Percentiles rank a stretch among this genome's conserved stretches.
Conservation (phyloP, 2,888 invertebrate species). For the Eupelmus urozonus region DNA sequence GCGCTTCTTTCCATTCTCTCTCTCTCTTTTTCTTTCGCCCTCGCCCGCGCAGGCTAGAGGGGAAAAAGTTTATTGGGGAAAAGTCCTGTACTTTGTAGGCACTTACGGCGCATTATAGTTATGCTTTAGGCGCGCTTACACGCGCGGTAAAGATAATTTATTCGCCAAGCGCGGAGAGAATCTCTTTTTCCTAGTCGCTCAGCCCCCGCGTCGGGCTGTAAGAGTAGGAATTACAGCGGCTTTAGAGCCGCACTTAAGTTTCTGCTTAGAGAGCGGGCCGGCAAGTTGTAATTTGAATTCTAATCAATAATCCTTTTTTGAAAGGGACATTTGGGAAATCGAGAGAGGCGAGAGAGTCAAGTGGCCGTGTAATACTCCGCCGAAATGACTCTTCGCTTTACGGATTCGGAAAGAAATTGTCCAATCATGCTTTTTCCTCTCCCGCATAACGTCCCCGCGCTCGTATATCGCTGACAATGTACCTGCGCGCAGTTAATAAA, state of each 20-base stretch:
- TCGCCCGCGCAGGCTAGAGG: slow-evolving; percentile 3
- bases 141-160: slow-evolving; percentile 37
- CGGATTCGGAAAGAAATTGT: not conserved
- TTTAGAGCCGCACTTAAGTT: no score
- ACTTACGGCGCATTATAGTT: slow-evolving; percentile 43
- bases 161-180: not conserved
- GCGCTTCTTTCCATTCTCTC: not conserved
- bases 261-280: no score
- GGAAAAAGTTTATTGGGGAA: slow-evolving; percentile 52
- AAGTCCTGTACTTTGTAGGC: slow-evolving; percentile 47
- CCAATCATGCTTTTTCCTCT: not conserved
- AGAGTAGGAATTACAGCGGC: no score
- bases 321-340: not conserved
- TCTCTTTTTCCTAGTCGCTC: not conserved
- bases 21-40: not conserved
- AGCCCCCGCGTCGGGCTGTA: not conserved
- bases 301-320: not conserved
- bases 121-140: slow-evolving; percentile 7
- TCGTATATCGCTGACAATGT: not conserved
- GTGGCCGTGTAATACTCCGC: not conserved
- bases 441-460: not conserved
- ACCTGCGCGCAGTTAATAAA: not conserved
- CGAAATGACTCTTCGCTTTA: not conserved
- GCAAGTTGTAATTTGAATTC: slow-evolving; percentile 1
- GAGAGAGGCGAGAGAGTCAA: not conserved